Percentiles rank a stretch among this genome's conserved stretches.
phyloP scores from a whole-genome alignment of 2,113 vertebrate species.

The Odontesthes bonariensis region DNA sequence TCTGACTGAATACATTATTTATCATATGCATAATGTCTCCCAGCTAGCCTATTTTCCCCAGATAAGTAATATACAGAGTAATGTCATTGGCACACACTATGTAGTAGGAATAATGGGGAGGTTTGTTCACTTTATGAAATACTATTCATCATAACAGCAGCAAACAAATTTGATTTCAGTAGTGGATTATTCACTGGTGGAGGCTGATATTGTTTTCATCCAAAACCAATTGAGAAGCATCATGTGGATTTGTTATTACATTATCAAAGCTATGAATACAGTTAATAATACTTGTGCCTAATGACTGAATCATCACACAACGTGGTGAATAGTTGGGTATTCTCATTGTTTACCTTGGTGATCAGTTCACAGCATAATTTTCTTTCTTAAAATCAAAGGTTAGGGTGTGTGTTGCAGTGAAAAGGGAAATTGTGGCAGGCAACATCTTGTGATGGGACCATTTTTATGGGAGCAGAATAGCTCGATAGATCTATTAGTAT shows the following conservation, averaged over 20 bases:
- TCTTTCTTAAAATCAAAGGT: no score
- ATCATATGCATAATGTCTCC: slow-evolving; percentile 76
- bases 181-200: slow-evolving; percentile 73
- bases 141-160: slow-evolving; percentile 81
- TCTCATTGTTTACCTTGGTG: neutral
- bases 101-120: slow-evolving; percentile 73
- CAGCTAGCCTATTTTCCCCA: slow-evolving; percentile 75
- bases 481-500: no score
- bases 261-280: slow-evolving; percentile 62
- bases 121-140: slow-evolving; percentile 81
- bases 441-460: no score
- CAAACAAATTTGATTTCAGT: slow-evolving; percentile 77
- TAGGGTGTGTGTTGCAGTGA: no score
- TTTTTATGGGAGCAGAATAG: no score
- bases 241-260: slow-evolving; percentile 66
- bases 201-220: slow-evolving; percentile 77
- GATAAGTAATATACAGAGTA: slow-evolving; percentile 79
- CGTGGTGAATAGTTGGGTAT: slow-evolving; percentile 10
- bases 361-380: no score
- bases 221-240: slow-evolving; percentile 75
- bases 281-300: slow-evolving; percentile 56
- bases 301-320: slow-evolving; percentile 46
- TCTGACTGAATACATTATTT: slow-evolving; percentile 79
- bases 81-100: slow-evolving; percentile 65
- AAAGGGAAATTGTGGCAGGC: no score